Percentiles rank a stretch among this genome's conserved stretches.
phyloP scores from a whole-genome alignment of 2,797 vertebrate genomes.

The Gallinago nigripennis region DNA sequence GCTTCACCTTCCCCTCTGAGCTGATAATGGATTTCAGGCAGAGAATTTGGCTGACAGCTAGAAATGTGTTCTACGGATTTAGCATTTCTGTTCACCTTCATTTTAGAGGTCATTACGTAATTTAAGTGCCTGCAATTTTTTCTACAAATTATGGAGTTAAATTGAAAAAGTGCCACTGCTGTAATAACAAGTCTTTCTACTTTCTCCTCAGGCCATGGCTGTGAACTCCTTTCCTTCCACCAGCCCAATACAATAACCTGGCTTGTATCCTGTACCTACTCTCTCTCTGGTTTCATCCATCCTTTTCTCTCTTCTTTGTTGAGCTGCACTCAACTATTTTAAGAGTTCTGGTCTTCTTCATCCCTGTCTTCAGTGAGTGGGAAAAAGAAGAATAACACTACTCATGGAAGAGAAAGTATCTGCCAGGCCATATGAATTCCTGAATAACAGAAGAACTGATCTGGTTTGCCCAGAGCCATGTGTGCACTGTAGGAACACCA shows the following conservation, averaged over 20 bases:
- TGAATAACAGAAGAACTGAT: background rate
- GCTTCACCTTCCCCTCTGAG: background rate
- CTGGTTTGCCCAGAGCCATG: background rate
- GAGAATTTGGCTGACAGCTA: background rate
- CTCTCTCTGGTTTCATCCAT: background rate
- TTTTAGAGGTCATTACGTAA: slow-evolving; percentile 5
- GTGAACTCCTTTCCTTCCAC: background rate
- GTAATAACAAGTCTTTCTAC: background rate
- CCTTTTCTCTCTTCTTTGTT: background rate
- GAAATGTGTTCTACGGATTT: background rate
- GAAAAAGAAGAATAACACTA: background rate
- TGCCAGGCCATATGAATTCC: background rate
- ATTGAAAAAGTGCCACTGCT: background rate
- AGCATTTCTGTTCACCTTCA: slow-evolving; percentile 1
- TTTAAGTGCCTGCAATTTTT: background rate
- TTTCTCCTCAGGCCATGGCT: background rate
- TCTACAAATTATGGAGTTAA: background rate
- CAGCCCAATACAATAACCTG: background rate
- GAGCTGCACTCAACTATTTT: background rate
- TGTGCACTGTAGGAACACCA: background rate
- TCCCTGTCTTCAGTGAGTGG: background rate
- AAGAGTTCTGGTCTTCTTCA: background rate
- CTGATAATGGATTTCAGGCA: background rate
- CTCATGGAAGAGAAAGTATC: background rate
- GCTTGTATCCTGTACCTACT: background rate